Evolutionary conservation across 2,113 vertebrate species (phyloP).

Genomic region (Pluvianellus socialis): DNA sequence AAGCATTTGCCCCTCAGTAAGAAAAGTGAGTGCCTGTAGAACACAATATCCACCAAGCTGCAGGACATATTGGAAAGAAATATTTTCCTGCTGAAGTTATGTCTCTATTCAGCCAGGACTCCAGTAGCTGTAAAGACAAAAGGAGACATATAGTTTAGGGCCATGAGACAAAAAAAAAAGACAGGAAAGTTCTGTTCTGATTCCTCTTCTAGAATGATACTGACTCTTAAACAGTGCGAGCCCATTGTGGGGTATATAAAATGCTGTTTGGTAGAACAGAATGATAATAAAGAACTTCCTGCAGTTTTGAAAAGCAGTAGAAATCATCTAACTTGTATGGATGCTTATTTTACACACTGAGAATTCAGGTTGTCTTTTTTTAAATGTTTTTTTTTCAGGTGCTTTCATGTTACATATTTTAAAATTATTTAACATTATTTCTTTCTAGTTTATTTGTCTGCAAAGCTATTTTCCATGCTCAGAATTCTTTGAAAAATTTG

Average conservation of each 20-base stretch:
- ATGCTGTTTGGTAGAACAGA: not conserved
- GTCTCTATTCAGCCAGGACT: not conserved
- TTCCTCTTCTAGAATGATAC: not conserved
- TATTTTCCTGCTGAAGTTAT: not conserved
- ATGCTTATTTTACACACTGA: not conserved
- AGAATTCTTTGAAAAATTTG: not conserved
- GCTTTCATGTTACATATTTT: not conserved
- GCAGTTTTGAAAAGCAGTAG: not conserved
- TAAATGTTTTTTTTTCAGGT: not conserved
- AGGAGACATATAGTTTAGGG: not conserved
- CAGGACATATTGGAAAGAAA: not conserved
- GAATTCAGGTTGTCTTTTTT: not conserved
- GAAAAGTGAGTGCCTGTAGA: not conserved
- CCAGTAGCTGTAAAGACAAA: not conserved
- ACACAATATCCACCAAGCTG: not conserved
- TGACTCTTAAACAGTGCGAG: fast-evolving
- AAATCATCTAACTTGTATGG: not conserved
- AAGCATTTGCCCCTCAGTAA: not conserved
- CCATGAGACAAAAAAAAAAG: not conserved
- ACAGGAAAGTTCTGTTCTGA: not conserved
- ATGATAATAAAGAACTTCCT: not conserved
- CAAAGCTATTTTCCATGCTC: not conserved
- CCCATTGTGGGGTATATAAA: not conserved
- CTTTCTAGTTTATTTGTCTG: not conserved
- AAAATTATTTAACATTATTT: not conserved